Evolutionary conservation across 2,797 vertebrate species (phyloP).

Genomic region (Poliocrania exsul): DNA sequence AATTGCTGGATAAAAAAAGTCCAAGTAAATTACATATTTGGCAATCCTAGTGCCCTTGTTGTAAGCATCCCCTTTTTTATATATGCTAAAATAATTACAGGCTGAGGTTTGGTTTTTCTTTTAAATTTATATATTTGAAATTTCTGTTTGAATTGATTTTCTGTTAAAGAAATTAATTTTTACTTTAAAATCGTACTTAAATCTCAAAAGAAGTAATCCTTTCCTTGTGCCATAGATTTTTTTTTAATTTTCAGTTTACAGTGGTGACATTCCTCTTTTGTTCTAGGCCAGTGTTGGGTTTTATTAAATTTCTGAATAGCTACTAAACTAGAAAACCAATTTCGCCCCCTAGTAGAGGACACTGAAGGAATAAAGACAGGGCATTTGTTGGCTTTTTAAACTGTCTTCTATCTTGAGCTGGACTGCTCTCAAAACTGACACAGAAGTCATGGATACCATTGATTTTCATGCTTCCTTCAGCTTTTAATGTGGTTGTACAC

Average conservation of each 20-base stretch:
- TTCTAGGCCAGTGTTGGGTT: not conserved
- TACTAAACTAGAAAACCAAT: not conserved
- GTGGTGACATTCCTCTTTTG: not conserved
- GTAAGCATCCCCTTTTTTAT: not conserved
- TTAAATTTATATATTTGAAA: not conserved
- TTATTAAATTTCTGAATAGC: not conserved
- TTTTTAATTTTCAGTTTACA: not conserved
- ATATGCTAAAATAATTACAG: not conserved
- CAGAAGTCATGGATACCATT: not conserved
- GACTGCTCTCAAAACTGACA: not conserved
- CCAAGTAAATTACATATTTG: not conserved
- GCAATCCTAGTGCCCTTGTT: not conserved
- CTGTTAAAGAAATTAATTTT: not conserved
- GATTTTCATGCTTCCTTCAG: not conserved
- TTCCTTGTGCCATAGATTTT: not conserved
- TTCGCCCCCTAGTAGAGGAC: not conserved
- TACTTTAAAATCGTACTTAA: not conserved
- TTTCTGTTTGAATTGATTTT: not conserved
- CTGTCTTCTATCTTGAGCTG: not conserved
- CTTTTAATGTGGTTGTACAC: not conserved
- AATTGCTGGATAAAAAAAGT: not conserved
- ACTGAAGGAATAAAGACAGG: not conserved
- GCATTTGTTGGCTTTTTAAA: not conserved
- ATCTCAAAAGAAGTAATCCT: not conserved
- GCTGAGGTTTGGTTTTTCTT: not conserved